These are phyloP conservation scores for Zalophus californianus DNA, from an alignment of 2,797 vertebrate genomes.

Conservation along the genomic window DNA sequence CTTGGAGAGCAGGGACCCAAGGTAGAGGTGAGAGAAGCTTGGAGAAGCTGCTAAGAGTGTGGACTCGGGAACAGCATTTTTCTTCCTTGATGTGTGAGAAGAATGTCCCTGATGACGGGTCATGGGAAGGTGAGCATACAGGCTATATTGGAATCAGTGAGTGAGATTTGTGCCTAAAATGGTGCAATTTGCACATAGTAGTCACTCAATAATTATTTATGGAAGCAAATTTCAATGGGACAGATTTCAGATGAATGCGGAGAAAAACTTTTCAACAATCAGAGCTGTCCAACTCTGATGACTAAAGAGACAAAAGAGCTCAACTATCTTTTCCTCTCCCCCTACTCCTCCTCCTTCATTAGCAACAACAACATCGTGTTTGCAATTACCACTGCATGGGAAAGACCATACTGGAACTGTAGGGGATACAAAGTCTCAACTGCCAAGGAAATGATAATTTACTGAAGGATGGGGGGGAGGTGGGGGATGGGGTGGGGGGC, in stretches of 20 bases:
- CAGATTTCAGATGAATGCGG: neutral
- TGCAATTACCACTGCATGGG: neutral
- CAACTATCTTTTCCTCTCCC: neutral
- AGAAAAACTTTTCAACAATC: neutral
- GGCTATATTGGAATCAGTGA: neutral
- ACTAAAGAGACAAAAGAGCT: neutral
- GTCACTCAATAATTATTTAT: neutral
- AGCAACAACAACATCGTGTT: neutral
- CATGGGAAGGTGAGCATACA: neutral
- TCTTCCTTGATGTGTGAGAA: neutral
- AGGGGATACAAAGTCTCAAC: neutral
- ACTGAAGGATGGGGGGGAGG: no score
- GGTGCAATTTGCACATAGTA: neutral
- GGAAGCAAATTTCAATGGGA: neutral
- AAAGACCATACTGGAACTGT: neutral
- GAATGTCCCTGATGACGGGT: neutral
- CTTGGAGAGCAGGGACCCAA: neutral
- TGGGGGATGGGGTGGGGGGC: rapidly evolving
- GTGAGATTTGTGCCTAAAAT: neutral
- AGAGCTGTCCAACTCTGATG: neutral
- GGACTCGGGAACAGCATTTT: neutral
- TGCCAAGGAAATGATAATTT: neutral
- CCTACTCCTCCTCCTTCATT: neutral
- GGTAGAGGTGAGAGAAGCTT: neutral
- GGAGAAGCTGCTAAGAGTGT: neutral